These are phyloP conservation scores for Caenorhabditis sp. DNA, from an alignment of 2,888 invertebrate species.

Conservation along the genomic window DNA sequence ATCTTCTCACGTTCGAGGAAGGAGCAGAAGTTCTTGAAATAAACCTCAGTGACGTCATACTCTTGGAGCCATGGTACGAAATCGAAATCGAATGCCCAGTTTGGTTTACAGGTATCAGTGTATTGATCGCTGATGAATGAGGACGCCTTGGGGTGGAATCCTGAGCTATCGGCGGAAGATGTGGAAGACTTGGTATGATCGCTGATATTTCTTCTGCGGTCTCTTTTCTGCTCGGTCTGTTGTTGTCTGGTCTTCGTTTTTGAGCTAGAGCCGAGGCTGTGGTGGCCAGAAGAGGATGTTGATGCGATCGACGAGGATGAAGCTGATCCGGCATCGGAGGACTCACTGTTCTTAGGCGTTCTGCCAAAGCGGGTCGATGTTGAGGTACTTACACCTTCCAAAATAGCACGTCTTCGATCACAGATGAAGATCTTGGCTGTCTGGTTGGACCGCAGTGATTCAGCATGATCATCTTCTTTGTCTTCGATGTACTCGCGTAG, in stretches of 20 bases:
- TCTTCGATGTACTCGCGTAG: constrained; percentile 60
- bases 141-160: constrained; percentile 26
- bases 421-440: constrained; percentile 63
- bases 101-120: constrained; percentile 46
- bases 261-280: constrained; percentile 24
- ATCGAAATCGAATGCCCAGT: constrained; percentile 64
- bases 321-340: constrained; percentile 44
- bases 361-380: constrained; percentile 26
- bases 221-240: constrained; percentile 17
- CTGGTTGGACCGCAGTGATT: constrained; percentile 35
- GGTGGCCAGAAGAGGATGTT: constrained; percentile 38
- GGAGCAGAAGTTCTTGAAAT: constrained; percentile 65
- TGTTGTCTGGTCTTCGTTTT: constrained; percentile 36
- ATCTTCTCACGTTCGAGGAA: constrained; percentile 62
- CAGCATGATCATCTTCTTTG: constrained; percentile 38
- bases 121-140: constrained; percentile 63
- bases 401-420: constrained; percentile 61
- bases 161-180: constrained; percentile 42
- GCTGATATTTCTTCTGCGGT: constrained; percentile 38
- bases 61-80: constrained; percentile 52
- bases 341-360: constrained; percentile 58
- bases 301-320: constrained; percentile 56
- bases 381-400: constrained; percentile 54
- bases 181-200: constrained; percentile 44
- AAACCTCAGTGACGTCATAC: constrained; percentile 53